Base-by-base conservation (phyloP, 1,140 invertebrate species). In the Coenobita brevimanus region DNA sequence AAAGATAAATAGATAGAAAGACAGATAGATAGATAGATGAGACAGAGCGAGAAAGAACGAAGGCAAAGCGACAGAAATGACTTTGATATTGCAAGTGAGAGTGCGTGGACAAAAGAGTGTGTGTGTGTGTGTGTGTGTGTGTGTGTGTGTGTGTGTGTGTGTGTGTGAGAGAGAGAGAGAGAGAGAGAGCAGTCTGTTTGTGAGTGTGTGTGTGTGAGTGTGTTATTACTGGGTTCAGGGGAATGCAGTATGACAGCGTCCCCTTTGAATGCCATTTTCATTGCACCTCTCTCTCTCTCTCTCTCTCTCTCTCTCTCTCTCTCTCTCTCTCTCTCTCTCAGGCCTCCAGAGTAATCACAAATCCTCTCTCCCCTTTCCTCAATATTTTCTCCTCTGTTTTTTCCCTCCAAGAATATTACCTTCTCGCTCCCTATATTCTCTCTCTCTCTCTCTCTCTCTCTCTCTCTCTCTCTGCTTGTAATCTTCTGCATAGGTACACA, bases 251-350 rank as follows among this genome's bases (percentile, higher is more conserved):
- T n/a, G n/a, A n/a, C n/a, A n/a, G n/a, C n/a, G n/a, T n/a, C n/a
- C n/a, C n/a, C n/a, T n/a, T n/a, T n/a, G n/a, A n/a, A n/a, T n/a
- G n/a, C n/a, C n/a, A n/a, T 50, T 50, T 50, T 8, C 46, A 50
- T 50, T 73, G 21, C 38, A 24, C 38, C 69, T 36, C 69, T 73
- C 69, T 73, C 69, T 73, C 69, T 73, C 69, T 73, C 69, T 73
- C 69, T 73, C 69, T 73, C 69, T 73, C 69, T 73, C 69, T 73
- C 69, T 73, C 69, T 73, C 69, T 73, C 69, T 73, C 69, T 73
- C 69, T 73, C 69, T 73, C 69, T 73, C 69, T 73, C 69, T 73
- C 69, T 73, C 69, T 73, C 69, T 73, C 69, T 36, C 69, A 38
- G 24, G n/a, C 69, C n/a, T 33, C n/a, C 69, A 38, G 21, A n/a